Percentiles rank a stretch among this genome's conserved stretches.
phyloP scores from a whole-genome alignment of 1,140 invertebrate genomes.

The Drosophila sp. region DNA sequence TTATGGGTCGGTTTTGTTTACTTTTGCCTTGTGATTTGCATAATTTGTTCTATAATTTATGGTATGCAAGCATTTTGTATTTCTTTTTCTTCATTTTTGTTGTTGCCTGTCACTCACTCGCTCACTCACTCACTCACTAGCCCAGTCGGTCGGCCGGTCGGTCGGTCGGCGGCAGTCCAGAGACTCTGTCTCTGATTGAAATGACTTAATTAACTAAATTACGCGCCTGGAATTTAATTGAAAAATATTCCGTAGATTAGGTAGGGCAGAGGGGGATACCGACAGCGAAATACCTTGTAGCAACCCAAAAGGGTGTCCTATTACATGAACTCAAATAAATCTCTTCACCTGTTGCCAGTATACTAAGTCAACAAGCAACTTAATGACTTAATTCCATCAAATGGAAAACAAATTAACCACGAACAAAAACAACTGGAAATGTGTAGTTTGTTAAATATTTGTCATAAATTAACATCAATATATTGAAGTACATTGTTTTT shows the following conservation, averaged over 20 bases:
- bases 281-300: not conserved
- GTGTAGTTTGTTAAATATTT: too few species aligned
- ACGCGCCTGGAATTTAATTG: conserved; percentile 36
- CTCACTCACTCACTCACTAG: conserved; percentile 1
- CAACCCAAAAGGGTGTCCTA: not conserved
- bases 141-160: too few species aligned
- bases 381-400: too few species aligned
- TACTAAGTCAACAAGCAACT: too few species aligned
- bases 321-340: not conserved
- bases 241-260: conserved; percentile 15
- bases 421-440: too few species aligned
- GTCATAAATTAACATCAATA: too few species aligned
- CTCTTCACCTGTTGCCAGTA: not conserved
- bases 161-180: not conserved
- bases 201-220: conserved; percentile 38
- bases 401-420: too few species aligned
- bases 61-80: conserved; percentile 45
- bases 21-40: conserved; percentile 56
- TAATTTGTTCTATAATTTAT: conserved; percentile 68
- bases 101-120: conserved; percentile 44
- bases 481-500: too few species aligned
- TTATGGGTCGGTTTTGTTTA: conserved; percentile 21
- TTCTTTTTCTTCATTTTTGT: conserved; percentile 34
- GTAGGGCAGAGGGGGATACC: not conserved
- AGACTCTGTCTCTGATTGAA: conserved; percentile 21